Evolutionary conservation across 2,113 vertebrate genomes (phyloP).

Genomic region (Thymallus thymallus): DNA sequence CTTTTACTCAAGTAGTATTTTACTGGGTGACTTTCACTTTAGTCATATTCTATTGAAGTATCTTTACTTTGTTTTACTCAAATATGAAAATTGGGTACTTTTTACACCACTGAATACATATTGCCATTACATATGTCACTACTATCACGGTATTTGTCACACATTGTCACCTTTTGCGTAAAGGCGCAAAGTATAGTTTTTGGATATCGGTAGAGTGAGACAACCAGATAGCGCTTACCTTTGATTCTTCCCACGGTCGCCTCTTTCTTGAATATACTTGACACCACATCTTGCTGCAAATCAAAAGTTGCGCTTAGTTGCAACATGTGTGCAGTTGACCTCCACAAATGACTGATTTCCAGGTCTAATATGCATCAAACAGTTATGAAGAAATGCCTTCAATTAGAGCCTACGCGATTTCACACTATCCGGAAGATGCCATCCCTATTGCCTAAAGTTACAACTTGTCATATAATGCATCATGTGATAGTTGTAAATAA

Average conservation of each 20-base stretch:
- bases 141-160: too few species aligned
- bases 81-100: too few species aligned
- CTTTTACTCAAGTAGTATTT: too few species aligned
- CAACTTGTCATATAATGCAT: neutral
- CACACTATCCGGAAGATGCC: neutral
- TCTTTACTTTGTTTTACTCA: too few species aligned
- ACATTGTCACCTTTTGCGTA: too few species aligned
- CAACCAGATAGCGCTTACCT: slow-evolving; percentile 57
- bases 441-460: neutral
- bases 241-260: slow-evolving; percentile 49
- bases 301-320: slow-evolving; percentile 55
- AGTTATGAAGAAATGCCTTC: slow-evolving; percentile 28
- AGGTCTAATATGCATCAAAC: slow-evolving; percentile 35
- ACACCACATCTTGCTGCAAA: slow-evolving; percentile 63
- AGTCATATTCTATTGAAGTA: too few species aligned
- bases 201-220: too few species aligned
- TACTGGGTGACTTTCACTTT: too few species aligned
- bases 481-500: neutral
- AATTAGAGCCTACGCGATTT: neutral
- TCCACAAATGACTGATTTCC: slow-evolving; percentile 23
- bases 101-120: too few species aligned
- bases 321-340: slow-evolving; percentile 50
- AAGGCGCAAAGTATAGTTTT: too few species aligned
- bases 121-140: too few species aligned
- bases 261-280: slow-evolving; percentile 63